Percentiles rank a stretch among this genome's conserved stretches.
phyloP scores from a whole-genome alignment of 2,888 invertebrate species.

The Onthophagus sagittarius region DNA sequence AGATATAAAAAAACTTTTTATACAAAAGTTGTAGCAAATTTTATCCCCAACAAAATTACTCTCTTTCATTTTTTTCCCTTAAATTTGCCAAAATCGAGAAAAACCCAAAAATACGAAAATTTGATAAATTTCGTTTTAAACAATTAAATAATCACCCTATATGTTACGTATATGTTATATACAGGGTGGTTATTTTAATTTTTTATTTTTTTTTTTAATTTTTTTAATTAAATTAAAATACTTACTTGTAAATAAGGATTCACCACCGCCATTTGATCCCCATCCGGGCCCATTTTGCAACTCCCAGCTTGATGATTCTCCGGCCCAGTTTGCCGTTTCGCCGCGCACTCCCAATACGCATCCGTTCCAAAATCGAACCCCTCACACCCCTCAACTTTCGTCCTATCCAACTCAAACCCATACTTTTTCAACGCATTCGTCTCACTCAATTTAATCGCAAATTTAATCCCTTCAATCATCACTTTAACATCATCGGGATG shows the following conservation, averaged over 20 bases:
- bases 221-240: too few species aligned
- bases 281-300: slow-evolving; percentile 59
- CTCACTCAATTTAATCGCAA: slow-evolving; percentile 67
- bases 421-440: slow-evolving; percentile 63
- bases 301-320: slow-evolving; percentile 65
- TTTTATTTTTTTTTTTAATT: too few species aligned
- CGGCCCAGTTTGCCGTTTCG: slow-evolving; percentile 57
- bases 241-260: slow-evolving; percentile 48
- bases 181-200: too few species aligned
- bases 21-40: too few species aligned
- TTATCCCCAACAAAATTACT: too few species aligned
- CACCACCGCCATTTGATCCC: slow-evolving; percentile 57
- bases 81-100: too few species aligned
- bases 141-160: too few species aligned
- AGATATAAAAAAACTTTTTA: too few species aligned
- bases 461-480: slow-evolving; percentile 79
- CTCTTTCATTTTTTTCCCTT: too few species aligned
- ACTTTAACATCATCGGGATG: slow-evolving; percentile 76
- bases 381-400: slow-evolving; percentile 72
- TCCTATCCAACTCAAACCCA: slow-evolving; percentile 71
- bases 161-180: too few species aligned
- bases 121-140: too few species aligned
- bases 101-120: too few species aligned
- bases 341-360: slow-evolving; percentile 60
- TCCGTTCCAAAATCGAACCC: slow-evolving; percentile 66